Conservation (phyloP, 2,113 vertebrate species). For the Odocoileus virginianus region DNA sequence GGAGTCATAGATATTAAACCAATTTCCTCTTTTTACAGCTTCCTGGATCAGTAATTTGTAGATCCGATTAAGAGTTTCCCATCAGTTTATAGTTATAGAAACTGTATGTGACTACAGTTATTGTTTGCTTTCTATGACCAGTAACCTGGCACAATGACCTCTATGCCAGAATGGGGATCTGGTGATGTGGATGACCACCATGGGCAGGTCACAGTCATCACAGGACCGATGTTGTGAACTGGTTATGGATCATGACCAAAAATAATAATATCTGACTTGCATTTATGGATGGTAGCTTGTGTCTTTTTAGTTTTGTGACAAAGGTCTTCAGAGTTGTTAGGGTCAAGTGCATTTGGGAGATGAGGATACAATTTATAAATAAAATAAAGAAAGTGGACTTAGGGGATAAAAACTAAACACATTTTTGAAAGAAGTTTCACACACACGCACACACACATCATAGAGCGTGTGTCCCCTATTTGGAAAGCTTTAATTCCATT, state of each 20-base stretch:
- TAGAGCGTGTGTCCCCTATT: background rate
- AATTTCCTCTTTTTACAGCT: background rate
- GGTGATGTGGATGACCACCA: background rate
- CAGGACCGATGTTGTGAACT: background rate
- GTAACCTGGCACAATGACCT: background rate
- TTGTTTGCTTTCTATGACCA: background rate
- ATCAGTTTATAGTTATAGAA: background rate
- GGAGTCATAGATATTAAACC: background rate
- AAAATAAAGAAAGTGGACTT: background rate
- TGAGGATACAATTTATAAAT: background rate
- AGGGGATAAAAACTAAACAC: background rate
- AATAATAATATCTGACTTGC: background rate
- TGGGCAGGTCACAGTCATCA: background rate
- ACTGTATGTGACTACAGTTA: background rate
- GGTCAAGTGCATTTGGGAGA: background rate
- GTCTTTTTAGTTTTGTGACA: background rate
- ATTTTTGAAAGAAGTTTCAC: background rate
- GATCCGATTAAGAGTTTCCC: background rate
- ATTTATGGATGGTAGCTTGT: background rate
- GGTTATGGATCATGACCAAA: background rate
- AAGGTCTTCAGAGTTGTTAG: background rate
- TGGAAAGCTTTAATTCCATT: background rate
- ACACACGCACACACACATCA: background rate
- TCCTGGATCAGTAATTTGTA: background rate
- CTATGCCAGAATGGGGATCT: background rate